These are phyloP conservation scores for Apoda limacodes DNA, from an alignment of 2,888 invertebrate genomes.

Conservation along the genomic window DNA sequence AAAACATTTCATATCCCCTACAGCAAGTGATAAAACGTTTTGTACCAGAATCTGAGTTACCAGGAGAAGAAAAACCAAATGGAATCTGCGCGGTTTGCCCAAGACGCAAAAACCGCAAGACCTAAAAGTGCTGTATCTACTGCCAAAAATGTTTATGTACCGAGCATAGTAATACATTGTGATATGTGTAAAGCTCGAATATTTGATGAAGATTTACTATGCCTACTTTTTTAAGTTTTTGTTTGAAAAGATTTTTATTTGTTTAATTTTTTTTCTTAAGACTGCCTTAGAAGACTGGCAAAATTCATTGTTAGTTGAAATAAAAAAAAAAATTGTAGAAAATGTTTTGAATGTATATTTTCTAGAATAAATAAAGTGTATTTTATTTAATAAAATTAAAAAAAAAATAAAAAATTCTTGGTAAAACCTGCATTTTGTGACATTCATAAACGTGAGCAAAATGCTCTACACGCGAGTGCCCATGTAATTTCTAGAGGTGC, in stretches of 20 bases:
- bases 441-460: too few relatives aligned
- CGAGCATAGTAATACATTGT: constrained; percentile 7
- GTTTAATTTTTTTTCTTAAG: neutral
- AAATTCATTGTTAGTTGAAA: too few relatives aligned
- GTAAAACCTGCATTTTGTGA: neutral
- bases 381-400: too few relatives aligned
- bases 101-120: constrained; percentile 19
- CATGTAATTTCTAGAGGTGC: too few relatives aligned
- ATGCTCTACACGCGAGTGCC: too few relatives aligned
- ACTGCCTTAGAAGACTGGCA: constrained; percentile 1
- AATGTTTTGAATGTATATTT: too few relatives aligned
- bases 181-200: neutral
- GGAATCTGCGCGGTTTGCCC: constrained; percentile 15
- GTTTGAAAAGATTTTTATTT: neutral
- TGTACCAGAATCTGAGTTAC: constrained; percentile 8
- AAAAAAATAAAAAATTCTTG: neutral
- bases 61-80: constrained; percentile 10
- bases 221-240: neutral
- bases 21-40: constrained; percentile 8
- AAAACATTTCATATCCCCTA: constrained; percentile 12
- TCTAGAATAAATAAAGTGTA: too few relatives aligned
- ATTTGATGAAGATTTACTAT: constrained; percentile 1
- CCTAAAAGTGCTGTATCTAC: constrained; percentile 16
- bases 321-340: too few relatives aligned
- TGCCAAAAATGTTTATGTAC: too few relatives aligned